A percentile compares a stretch with the other conserved stretches of the same genome.
Conservation (phyloP, 92 coral and sea anemone species). For the Bergia puertoricense region DNA sequence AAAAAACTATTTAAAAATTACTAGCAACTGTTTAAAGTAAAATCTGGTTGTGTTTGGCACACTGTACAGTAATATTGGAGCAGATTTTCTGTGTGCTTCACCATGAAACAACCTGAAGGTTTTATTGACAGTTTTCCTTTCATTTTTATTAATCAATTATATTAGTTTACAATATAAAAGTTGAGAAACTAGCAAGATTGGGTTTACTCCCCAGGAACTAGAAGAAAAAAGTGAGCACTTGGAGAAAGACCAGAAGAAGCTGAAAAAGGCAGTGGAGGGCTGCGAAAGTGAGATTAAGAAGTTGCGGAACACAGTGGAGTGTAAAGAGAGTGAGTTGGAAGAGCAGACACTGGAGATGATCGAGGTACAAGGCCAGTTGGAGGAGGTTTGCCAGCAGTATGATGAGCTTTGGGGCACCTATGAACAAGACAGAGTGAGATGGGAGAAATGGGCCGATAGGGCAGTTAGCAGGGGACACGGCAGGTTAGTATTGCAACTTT, state of each 20-base stretch:
- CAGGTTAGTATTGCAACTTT: constrained; percentile 12
- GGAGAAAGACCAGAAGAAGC: constrained; percentile 61
- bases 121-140: too few relatives aligned
- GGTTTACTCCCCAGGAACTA: constrained; percentile 54
- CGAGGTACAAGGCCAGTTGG: constrained; percentile 51
- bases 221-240: constrained; percentile 51
- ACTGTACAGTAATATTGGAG: neutral
- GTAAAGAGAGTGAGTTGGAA: constrained; percentile 72
- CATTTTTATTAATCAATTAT: neutral
- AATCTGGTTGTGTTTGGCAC: too few relatives aligned
- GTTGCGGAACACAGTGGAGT: constrained; percentile 51
- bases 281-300: constrained; percentile 65
- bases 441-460: constrained; percentile 79
- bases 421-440: constrained; percentile 71
- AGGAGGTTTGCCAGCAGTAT: constrained; percentile 53
- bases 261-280: constrained; percentile 64
- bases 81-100: neutral
- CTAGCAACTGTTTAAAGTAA: too few relatives aligned
- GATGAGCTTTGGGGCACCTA: constrained; percentile 67
- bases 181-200: neutral
- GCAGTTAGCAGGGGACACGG: constrained; percentile 42
- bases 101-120: neutral
- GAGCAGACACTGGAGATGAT: constrained; percentile 71
- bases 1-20: too few relatives aligned
- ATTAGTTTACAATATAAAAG: neutral